Percentiles rank a stretch among this genome's conserved stretches.
These are phyloP conservation scores for Rhombomys opimus DNA, from an alignment of 2,113 vertebrate species.

Conservation along the genomic window DNA sequence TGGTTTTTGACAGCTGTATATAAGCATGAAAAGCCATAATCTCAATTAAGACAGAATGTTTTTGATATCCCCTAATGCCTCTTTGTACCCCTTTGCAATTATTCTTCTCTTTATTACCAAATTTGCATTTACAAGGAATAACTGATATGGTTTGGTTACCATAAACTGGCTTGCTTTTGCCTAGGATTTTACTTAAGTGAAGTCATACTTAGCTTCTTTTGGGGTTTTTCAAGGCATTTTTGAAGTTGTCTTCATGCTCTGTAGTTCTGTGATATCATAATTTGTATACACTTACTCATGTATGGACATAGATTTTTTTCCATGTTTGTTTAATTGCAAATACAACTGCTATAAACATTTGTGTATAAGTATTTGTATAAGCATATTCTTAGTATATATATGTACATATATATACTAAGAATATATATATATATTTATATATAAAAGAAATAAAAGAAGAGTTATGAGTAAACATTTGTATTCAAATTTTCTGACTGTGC, in stretches of 20 bases:
- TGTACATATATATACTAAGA: no score
- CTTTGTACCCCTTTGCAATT: not conserved
- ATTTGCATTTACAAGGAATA: not conserved
- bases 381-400: not conserved
- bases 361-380: not conserved
- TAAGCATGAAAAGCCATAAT: not conserved
- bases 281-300: not conserved
- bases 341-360: not conserved
- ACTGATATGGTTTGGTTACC: not conserved
- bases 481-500: not conserved
- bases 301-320: not conserved
- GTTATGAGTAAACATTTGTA: not conserved
- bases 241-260: not conserved
- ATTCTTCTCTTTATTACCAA: not conserved
- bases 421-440: no score
- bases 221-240: not conserved
- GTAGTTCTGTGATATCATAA: not conserved
- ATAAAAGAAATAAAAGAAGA: not conserved
- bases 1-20: not conserved
- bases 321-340: not conserved
- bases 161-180: not conserved
- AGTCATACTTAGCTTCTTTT: not conserved
- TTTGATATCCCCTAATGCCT: not conserved
- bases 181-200: not conserved
- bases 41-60: not conserved